Evolutionary conservation across 2,888 invertebrate species (phyloP).

Genomic region (Hesperia comma): DNA sequence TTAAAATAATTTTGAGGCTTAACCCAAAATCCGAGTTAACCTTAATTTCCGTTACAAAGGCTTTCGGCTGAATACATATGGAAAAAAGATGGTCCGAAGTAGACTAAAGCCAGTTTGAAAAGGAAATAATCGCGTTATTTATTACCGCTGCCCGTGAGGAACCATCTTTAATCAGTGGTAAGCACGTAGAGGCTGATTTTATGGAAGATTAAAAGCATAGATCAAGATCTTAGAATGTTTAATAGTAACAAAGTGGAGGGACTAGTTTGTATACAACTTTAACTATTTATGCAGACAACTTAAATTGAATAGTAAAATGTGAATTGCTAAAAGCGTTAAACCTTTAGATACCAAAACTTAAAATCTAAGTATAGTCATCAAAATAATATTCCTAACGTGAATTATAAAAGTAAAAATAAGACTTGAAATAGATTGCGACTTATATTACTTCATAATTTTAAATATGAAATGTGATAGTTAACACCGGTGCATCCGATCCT

Average conservation of each 20-base stretch:
- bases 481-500: constrained; percentile 37
- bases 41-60: constrained; percentile 69
- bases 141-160: constrained; percentile 70
- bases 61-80: constrained; percentile 65
- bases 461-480: constrained; percentile 39
- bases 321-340: background rate
- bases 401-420: constrained; percentile 53
- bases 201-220: constrained; percentile 75
- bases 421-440: constrained; percentile 60
- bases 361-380: background rate
- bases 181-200: constrained; percentile 74
- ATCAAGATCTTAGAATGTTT: constrained; percentile 70
- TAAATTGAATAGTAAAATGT: background rate
- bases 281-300: background rate
- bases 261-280: constrained; percentile 13
- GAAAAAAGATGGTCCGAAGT: constrained; percentile 61
- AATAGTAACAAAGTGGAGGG: constrained; percentile 60
- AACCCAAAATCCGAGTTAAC: constrained; percentile 32
- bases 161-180: constrained; percentile 76
- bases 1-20: constrained; percentile 43
- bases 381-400: background rate
- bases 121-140: constrained; percentile 82
- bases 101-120: constrained; percentile 68
- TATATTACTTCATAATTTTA: constrained; percentile 45
- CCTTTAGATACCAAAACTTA: background rate